A percentile compares a stretch with the other conserved stretches of the same genome.
Evolutionary conservation across 1,140 invertebrate species (phyloP).

Genomic region (Centruroides sculpturatus): DNA sequence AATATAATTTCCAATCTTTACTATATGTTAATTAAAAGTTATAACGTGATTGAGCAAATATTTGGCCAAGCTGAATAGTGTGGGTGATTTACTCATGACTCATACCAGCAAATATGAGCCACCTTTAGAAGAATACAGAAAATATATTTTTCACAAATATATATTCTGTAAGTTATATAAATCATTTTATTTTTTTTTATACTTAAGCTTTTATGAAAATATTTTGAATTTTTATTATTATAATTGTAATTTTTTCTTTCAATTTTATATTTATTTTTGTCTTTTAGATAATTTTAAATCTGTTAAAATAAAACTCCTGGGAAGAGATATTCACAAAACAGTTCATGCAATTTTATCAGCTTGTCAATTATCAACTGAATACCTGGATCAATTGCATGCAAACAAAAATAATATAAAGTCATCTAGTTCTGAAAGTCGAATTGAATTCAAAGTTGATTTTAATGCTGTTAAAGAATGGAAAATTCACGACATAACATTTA

Average conservation of each 20-base stretch:
- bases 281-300: constrained; percentile 16
- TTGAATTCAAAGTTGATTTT: neutral
- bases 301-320: constrained; percentile 31
- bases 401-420: neutral
- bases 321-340: constrained; percentile 48
- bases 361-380: constrained; percentile 67
- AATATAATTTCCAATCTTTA: too few relatives aligned
- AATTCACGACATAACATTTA: neutral
- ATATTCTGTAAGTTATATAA: too few relatives aligned
- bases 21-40: too few relatives aligned
- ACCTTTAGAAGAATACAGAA: too few relatives aligned
- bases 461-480: neutral
- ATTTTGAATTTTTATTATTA: too few relatives aligned
- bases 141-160: too few relatives aligned
- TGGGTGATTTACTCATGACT: too few relatives aligned
- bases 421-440: neutral
- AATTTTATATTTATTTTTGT: neutral
- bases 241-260: neutral
- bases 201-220: too few relatives aligned
- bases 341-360: constrained; percentile 58
- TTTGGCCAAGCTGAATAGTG: too few relatives aligned
- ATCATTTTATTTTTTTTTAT: too few relatives aligned
- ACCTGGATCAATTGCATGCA: constrained; percentile 51
- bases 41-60: too few relatives aligned
- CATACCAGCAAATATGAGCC: too few relatives aligned